Conservation (phyloP, 2,797 vertebrate genomes). For the Pseudochirops corinnae region DNA sequence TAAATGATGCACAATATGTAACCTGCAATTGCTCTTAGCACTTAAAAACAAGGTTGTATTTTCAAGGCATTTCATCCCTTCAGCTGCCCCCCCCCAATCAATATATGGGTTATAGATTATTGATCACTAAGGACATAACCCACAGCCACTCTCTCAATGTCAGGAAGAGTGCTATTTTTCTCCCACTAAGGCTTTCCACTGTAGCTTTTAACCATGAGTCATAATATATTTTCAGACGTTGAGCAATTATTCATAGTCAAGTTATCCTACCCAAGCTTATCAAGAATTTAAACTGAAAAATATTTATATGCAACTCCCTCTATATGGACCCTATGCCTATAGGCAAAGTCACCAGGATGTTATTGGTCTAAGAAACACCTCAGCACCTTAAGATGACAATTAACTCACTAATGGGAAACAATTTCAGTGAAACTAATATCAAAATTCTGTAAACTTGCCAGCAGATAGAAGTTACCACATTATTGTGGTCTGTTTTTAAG, state of each 20-base stretch:
- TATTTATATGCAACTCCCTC: neutral
- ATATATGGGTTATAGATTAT: constrained; percentile 50
- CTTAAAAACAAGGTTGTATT: rapidly evolving
- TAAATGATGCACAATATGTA: neutral
- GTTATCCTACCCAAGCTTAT: constrained; percentile 62
- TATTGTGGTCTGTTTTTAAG: constrained; percentile 70
- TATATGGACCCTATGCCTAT: neutral
- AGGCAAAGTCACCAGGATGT: neutral
- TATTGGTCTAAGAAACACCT: constrained; percentile 33
- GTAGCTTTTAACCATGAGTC: constrained; percentile 67
- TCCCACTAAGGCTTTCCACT: constrained; percentile 45
- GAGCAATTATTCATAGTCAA: constrained; percentile 72
- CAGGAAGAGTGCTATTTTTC: constrained; percentile 24
- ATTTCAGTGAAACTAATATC: constrained; percentile 13
- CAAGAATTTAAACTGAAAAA: constrained; percentile 68
- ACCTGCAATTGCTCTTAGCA: too few species aligned
- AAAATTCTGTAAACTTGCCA: constrained; percentile 63
- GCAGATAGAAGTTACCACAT: constrained; percentile 69
- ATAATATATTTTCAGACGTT: constrained; percentile 34
- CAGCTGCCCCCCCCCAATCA: neutral
- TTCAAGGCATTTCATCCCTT: neutral
- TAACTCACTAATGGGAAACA: neutral
- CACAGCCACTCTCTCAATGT: constrained; percentile 39
- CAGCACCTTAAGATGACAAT: neutral
- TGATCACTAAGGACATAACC: constrained; percentile 49